These are phyloP conservation scores for Drosophila mercatorum DNA, from an alignment of 2,888 invertebrate species.

Conservation along the genomic window DNA sequence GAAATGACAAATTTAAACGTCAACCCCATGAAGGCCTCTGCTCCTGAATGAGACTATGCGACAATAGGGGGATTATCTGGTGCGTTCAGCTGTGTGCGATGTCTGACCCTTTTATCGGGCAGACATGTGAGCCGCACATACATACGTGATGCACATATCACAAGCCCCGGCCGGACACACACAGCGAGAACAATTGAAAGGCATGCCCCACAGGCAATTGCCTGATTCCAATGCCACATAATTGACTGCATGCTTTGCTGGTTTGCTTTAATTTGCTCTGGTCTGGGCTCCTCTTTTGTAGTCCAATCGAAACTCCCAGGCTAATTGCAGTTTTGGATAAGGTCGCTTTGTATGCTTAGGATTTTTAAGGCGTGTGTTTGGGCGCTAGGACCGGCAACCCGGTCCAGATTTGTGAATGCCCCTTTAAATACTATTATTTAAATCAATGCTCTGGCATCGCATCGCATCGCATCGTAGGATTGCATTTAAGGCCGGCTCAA, in stretches of 20 bases:
- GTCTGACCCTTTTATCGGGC: constrained; percentile 55
- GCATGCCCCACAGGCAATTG: constrained; percentile 35
- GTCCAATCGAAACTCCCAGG: constrained; percentile 47
- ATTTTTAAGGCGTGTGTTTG: constrained; percentile 35
- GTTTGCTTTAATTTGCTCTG: constrained; percentile 20
- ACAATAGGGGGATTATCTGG: constrained; percentile 48
- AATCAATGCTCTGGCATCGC: constrained; percentile 75
- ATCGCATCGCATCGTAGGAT: constrained; percentile 20
- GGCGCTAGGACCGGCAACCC: constrained; percentile 15
- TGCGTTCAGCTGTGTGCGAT: constrained; percentile 39
- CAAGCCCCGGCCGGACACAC: constrained; percentile 37
- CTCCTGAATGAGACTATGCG: not conserved
- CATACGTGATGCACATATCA: constrained; percentile 23
- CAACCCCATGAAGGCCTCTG: not conserved
- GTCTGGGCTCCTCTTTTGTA: not conserved
- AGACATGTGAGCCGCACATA: constrained; percentile 35
- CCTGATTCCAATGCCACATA: constrained; percentile 41
- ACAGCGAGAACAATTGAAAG: constrained; percentile 23
- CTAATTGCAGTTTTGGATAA: constrained; percentile 41
- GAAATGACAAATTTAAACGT: constrained; percentile 35
- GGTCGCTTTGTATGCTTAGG: constrained; percentile 10
- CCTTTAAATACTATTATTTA: constrained; percentile 81
- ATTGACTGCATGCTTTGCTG: constrained; percentile 53
- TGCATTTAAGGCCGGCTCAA: constrained; percentile 28
- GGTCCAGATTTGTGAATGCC: constrained; percentile 21